These are phyloP conservation scores for Heterodera filipjevi DNA, from an alignment of 2,888 invertebrate species.

Conservation along the genomic window DNA sequence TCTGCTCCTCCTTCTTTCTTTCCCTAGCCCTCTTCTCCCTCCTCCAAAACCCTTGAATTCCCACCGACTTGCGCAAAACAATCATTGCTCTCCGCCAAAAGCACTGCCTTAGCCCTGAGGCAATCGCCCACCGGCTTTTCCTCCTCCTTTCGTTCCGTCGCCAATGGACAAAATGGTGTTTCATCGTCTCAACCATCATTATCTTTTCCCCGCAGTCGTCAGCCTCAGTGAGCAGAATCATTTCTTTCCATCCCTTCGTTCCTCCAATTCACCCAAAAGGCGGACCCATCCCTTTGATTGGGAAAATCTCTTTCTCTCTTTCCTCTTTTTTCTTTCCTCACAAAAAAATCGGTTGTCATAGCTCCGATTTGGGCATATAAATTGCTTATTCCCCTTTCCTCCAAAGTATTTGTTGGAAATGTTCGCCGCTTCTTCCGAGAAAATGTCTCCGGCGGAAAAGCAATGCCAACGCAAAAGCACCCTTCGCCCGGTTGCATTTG, in stretches of 20 bases:
- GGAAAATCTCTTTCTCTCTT: not conserved
- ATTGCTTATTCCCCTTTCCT: not conserved
- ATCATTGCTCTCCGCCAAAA: slow-evolving; percentile 8
- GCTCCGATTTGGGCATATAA: not conserved
- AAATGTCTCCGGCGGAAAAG: slow-evolving; percentile 15
- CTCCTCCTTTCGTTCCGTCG: not conserved
- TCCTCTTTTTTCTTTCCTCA: not conserved
- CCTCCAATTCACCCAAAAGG: not conserved
- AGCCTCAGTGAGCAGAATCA: not conserved
- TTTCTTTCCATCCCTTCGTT: slow-evolving; percentile 2
- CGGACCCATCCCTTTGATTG: not conserved
- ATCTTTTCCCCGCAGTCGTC: not conserved
- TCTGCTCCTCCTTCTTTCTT: not conserved
- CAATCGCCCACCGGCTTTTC: not conserved
- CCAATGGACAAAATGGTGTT: slow-evolving; percentile 13
- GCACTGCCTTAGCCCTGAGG: slow-evolving; percentile 1
- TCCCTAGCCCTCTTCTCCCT: not conserved
- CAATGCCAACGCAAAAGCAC: slow-evolving; percentile 41
- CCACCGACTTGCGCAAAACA: slow-evolving; percentile 16
- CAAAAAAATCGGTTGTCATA: not conserved
- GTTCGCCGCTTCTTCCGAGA: not conserved
- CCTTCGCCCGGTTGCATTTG: slow-evolving; percentile 61
- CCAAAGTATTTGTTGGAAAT: not conserved
- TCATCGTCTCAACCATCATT: slow-evolving; percentile 3
- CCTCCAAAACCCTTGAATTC: not conserved